A percentile compares a stretch with the other conserved stretches of the same genome.
Conservation (phyloP, 1,140 invertebrate species). For the Papilio dardanus region DNA sequence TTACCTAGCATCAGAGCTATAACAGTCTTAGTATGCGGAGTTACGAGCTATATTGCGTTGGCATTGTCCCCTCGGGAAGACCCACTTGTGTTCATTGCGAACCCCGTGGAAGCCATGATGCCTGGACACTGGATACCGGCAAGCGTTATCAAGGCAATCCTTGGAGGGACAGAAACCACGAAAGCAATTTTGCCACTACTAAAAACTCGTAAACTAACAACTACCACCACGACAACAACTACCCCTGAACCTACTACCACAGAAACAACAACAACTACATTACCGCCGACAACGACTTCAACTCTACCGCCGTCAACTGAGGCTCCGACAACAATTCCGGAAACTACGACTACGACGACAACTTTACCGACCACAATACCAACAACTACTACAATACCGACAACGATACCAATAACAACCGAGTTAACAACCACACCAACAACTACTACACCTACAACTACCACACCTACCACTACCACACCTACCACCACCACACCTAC, state of each 20-base stretch:
- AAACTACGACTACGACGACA: slow-evolving; percentile 39
- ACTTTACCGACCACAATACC: slow-evolving; percentile 39
- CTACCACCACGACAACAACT: slow-evolving; percentile 38
- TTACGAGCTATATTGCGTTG: slow-evolving; percentile 28
- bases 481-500: too few relatives aligned
- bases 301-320: slow-evolving; percentile 42
- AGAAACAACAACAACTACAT: slow-evolving; percentile 41
- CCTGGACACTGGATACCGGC: slow-evolving; percentile 61
- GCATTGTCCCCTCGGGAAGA: slow-evolving; percentile 45
- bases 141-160: slow-evolving; percentile 55
- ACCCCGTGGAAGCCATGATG: slow-evolving; percentile 59
- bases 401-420: slow-evolving; percentile 25
- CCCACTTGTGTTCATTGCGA: slow-evolving; percentile 57
- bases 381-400: slow-evolving; percentile 39
- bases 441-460: slow-evolving; percentile 40
- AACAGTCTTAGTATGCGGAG: slow-evolving; percentile 15
- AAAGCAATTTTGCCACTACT: slow-evolving; percentile 30
- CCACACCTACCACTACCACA: slow-evolving; percentile 35
- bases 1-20: slow-evolving; percentile 33
- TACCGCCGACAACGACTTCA: slow-evolving; percentile 40
- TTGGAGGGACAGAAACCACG: slow-evolving; percentile 40
- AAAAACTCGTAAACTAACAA: slow-evolving; percentile 20
- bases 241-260: background rate
- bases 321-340: slow-evolving; percentile 37
- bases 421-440: slow-evolving; percentile 34